Evolutionary conservation across 2,888 invertebrate genomes (phyloP).

Genomic region (Ditula angustiorana): DNA sequence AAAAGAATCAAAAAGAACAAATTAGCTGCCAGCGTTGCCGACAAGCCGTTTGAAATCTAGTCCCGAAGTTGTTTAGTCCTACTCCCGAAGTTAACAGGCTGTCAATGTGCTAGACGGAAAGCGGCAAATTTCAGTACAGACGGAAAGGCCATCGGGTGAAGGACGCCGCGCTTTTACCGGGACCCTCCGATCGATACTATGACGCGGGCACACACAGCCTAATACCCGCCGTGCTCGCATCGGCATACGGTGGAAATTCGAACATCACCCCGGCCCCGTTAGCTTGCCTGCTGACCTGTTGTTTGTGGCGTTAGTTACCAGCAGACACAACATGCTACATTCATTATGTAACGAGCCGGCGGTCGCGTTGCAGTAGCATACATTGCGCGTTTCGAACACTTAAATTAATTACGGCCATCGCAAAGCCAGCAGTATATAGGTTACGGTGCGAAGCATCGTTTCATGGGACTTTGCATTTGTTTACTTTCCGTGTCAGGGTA

Average conservation of each 20-base stretch:
- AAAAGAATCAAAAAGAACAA: too few species aligned
- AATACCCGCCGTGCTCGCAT: slow-evolving; percentile 47
- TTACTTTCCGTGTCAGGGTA: slow-evolving; percentile 22
- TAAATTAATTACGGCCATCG: neutral
- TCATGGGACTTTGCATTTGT: slow-evolving; percentile 17
- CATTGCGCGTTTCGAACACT: slow-evolving; percentile 11
- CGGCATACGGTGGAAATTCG: slow-evolving; percentile 4
- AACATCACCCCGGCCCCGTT: neutral
- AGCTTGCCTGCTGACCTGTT: slow-evolving; percentile 56
- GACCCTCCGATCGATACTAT: slow-evolving; percentile 70
- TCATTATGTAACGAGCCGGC: slow-evolving; percentile 30
- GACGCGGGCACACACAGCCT: slow-evolving; percentile 39
- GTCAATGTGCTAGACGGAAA: slow-evolving; percentile 28
- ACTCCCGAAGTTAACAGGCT: slow-evolving; percentile 23
- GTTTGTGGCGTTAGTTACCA: slow-evolving; percentile 49
- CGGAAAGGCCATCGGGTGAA: slow-evolving; percentile 80
- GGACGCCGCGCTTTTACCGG: slow-evolving; percentile 66
- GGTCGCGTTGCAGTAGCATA: neutral
- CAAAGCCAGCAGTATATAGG: slow-evolving; percentile 1
- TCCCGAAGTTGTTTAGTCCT: neutral
- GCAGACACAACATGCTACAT: slow-evolving; percentile 38
- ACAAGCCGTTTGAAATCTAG: neutral
- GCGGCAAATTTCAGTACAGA: slow-evolving; percentile 43
- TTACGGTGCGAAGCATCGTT: slow-evolving; percentile 4
- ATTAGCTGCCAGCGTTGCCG: too few species aligned